Base-by-base conservation (phyloP, 1,140 invertebrate genomes). In the Camponotus floridanus region DNA sequence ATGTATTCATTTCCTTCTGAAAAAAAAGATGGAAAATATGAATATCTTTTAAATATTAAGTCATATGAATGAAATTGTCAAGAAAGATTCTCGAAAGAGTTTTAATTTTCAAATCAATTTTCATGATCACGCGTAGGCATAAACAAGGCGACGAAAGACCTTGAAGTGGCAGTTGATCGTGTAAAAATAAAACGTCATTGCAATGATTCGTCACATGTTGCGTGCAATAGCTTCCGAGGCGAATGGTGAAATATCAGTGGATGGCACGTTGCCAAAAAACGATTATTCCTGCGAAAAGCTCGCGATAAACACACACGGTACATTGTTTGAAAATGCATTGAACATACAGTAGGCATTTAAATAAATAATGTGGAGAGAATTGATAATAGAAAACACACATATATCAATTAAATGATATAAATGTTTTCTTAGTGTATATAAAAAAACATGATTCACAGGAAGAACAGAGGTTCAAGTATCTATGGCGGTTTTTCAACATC, bases 131-230 rank as follows among this genome's bases (percentile, higher is more conserved):
- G 18, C 11, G 3, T 76, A n/a, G 42, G 39, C 26, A 33, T 26
- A 62, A 65, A 36, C 39, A 21, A 76, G 57, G 31, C 9, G 59
- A 45, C 26, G 15, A 57, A 65, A 45, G 59, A 51, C 55, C 42
- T 76, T 64, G 55, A 18, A 62, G n/a, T 3, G 51, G 33, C 33
- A 26, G 4, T 8, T 21, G 31, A 68, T 86, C 51, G 64, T 42
- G 36, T 78, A 78, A 79, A 86, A 86, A 86, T 86, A 86, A 80
- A 80, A 36, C 45, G 45, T 59, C 26, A 39, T 61, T 61, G 76
- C 51, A 68, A 48, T 26, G 83, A 80, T 80, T 78, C 64, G 39
- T 78, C 39, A 76, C 84, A 86, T 64, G 84, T 70, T 80, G 74
- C 61, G n/a, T 39, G 61, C 51, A 80, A 67, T 39, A 61, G 36